phyloP scores from a whole-genome alignment of 2,888 invertebrate genomes.

The Schizotus pectinicornis region DNA sequence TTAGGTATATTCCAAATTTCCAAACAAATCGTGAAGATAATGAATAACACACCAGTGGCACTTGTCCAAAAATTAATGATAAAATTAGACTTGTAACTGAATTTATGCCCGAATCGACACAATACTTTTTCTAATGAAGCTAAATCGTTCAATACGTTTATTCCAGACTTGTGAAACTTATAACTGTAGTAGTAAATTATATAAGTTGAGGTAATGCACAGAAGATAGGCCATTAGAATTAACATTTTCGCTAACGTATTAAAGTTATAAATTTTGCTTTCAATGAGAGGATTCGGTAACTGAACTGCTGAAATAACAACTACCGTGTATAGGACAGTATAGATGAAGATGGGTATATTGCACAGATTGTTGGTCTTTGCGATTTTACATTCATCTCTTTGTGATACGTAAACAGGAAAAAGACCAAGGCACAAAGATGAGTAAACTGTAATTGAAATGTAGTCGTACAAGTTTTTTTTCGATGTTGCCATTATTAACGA shows the following conservation, averaged over 20 bases:
- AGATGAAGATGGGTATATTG: neutral
- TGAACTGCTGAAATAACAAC: neutral
- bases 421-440: constrained; percentile 9
- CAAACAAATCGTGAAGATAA: constrained; percentile 2
- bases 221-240: constrained; percentile 5
- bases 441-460: constrained; percentile 3
- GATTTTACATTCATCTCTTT: neutral
- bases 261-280: constrained; percentile 14
- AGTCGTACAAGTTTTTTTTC: constrained; percentile 6
- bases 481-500: neutral
- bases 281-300: constrained; percentile 5
- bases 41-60: constrained; percentile 4
- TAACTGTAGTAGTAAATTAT: constrained; percentile 1
- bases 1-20: constrained; percentile 8
- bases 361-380: constrained; percentile 14
- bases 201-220: neutral
- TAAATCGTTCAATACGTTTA: constrained; percentile 9
- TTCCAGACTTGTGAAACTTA: neutral
- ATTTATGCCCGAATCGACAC: constrained; percentile 4
- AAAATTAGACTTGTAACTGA: constrained; percentile 10
- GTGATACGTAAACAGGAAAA: constrained; percentile 2
- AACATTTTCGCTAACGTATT: constrained; percentile 22
- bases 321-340: constrained; percentile 2
- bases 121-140: constrained; percentile 6
- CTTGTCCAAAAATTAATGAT: constrained; percentile 1